Percentiles rank a stretch among this genome's conserved stretches.
Evolutionary conservation across 1,140 invertebrate species (phyloP).

Genomic region (Philaenus spumarius): DNA sequence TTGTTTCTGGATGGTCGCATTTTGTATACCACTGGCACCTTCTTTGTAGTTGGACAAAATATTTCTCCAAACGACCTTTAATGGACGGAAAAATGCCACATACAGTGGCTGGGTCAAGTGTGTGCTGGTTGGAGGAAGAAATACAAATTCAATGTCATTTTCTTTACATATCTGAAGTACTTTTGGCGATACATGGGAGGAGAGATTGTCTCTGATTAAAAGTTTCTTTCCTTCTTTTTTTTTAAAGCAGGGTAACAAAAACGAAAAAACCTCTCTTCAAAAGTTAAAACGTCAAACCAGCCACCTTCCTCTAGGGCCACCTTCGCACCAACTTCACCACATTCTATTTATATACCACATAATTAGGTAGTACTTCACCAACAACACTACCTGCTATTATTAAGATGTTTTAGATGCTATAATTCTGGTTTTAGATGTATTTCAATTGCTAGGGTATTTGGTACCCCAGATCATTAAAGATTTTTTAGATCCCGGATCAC

Average conservation of each 20-base stretch:
- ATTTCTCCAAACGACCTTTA: too few relatives aligned
- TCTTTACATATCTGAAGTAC: constrained; percentile 25
- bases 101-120: too few relatives aligned
- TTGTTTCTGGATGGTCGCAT: too few relatives aligned
- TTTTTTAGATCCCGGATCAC: constrained; percentile 33
- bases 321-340: constrained; percentile 33
- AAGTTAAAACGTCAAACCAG: constrained; percentile 33
- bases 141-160: constrained; percentile 37
- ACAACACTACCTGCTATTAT: constrained; percentile 11
- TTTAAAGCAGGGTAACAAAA: constrained; percentile 26
- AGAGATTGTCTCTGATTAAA: constrained; percentile 38
- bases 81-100: too few relatives aligned
- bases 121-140: too few relatives aligned
- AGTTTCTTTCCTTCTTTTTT: constrained; percentile 19
- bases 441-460: constrained; percentile 10
- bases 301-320: constrained; percentile 33
- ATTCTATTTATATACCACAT: constrained; percentile 36
- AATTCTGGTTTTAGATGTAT: constrained; percentile 11
- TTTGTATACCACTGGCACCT: too few relatives aligned
- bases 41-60: too few relatives aligned
- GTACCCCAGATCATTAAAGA: background rate
- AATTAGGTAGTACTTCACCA: constrained; percentile 28
- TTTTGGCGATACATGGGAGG: constrained; percentile 35
- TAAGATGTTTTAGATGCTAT: too few relatives aligned
- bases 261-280: constrained; percentile 37